Base-by-base conservation (phyloP, 2,888 invertebrate genomes). In the Plagiodera versicolora region DNA sequence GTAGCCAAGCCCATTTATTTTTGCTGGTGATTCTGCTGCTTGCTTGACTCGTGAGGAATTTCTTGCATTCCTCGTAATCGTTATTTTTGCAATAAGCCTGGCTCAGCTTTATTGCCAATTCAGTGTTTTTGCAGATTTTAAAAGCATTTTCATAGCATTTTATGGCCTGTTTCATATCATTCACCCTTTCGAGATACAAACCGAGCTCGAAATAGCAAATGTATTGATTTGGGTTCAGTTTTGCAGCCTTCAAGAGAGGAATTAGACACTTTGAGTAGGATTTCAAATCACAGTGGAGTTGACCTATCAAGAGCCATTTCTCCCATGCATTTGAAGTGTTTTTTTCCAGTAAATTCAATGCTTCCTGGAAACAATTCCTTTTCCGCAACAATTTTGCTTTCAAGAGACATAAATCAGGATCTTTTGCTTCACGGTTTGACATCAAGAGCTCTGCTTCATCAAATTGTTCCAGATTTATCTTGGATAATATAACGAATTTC, bases 131-230 rank as follows among this genome's bases (percentile, higher is more conserved):
- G 81, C 92, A 89, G 1, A 95, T 82, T 73, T 86, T 87, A 66
- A 91, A 85, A 45, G 93, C 89, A 79, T 92, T 94, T 79, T 94
- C 90, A 77, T 89, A 94, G 79, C 94, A 95, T 75, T 90, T 89
- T 67, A 86, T 86, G 0, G 94, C 89, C 71, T 92, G 89, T 52
- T 85, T 83, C n/a, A 86, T 75, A 74, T 94, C 90, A 54, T 85
- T 84, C 39, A 83, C 79, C 51, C 84, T 77, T 61, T 83, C 80
- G 78, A 94, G 95, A 76, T 87, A 89, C 71, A 87, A 83, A 1
- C 94, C 95, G 63, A 95, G 82, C 76, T 88, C 86, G 30, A 89
- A 79, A 77, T 94, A 93, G 67, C 89, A 89, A 53, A 87, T 83
- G 70, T 87, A 86, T 79, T 89, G 87, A 72, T 89, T 86, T n/a